phyloP scores from a whole-genome alignment of 2,113 vertebrate species.

The Noctilio leporinus region DNA sequence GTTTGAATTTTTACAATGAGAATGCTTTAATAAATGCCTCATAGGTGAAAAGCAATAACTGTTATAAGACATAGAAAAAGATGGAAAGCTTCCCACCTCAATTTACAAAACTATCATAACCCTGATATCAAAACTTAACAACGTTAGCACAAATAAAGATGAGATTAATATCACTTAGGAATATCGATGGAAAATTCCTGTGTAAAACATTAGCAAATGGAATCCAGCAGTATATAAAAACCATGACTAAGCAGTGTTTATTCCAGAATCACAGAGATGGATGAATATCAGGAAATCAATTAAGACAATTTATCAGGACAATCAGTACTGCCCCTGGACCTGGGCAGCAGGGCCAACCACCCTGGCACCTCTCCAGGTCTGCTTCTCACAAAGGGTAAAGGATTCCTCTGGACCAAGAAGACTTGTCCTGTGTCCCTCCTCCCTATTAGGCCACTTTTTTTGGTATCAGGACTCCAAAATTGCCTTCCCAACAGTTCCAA shows the following conservation, averaged over 20 bases:
- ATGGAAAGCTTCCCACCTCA: constrained; percentile 56
- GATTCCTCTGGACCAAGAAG: neutral
- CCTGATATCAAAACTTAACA: constrained; percentile 7
- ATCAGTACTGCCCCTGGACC: neutral
- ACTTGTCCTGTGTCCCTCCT: neutral
- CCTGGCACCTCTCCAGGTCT: neutral
- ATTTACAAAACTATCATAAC: constrained; percentile 44
- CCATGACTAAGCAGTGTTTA: constrained; percentile 52
- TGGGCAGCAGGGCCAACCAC: neutral
- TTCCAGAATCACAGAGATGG: constrained; percentile 56
- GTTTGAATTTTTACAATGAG: constrained; percentile 29
- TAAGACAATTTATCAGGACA: constrained; percentile 12
- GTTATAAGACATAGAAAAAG: constrained; percentile 1
- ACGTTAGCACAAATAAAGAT: neutral
- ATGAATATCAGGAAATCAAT: constrained; percentile 54
- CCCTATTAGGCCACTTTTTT: neutral
- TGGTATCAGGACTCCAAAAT: no score
- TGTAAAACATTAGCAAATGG: neutral
- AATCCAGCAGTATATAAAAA: constrained; percentile 39
- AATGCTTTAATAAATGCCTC: constrained; percentile 39
- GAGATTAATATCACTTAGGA: constrained; percentile 43
- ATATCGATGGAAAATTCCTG: constrained; percentile 67
- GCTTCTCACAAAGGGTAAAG: neutral
- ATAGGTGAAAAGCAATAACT: constrained; percentile 16
- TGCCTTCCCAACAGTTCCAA: neutral